A percentile compares a stretch with the other conserved stretches of the same genome.
These are phyloP conservation scores for Anastatus disparis DNA, from an alignment of 1,140 invertebrate species.

Conservation along the genomic window DNA sequence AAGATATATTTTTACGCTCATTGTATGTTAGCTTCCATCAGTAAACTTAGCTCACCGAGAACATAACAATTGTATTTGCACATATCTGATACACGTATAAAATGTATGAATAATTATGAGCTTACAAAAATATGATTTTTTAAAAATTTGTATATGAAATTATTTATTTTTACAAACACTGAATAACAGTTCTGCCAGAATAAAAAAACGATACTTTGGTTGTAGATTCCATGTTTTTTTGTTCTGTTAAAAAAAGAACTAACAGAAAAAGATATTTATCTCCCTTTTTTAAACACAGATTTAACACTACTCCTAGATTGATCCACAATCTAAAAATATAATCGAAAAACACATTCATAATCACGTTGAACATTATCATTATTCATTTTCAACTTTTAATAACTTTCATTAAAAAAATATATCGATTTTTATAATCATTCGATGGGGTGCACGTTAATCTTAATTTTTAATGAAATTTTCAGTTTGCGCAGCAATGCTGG, in stretches of 20 bases:
- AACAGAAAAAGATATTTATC: neutral
- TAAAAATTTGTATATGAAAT: neutral
- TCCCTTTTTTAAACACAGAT: neutral
- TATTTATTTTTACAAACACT: neutral
- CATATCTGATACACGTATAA: slow-evolving; percentile 15
- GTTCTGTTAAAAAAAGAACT: neutral
- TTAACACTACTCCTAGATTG: neutral
- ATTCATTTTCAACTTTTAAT: no score
- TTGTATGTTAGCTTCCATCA: neutral
- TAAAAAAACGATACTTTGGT: neutral
- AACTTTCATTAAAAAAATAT: no score
- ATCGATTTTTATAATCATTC: no score
- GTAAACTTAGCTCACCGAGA: neutral
- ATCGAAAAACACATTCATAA: neutral
- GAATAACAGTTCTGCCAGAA: neutral
- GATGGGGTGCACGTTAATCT: slow-evolving; percentile 24
- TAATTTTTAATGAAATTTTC: slow-evolving; percentile 72
- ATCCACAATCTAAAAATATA: slow-evolving; percentile 28
- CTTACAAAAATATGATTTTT: slow-evolving; percentile 39
- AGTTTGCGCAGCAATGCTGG: slow-evolving; percentile 80
- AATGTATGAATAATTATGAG: slow-evolving; percentile 22
- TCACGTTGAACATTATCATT: no score
- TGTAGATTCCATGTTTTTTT: neutral
- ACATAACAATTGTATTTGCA: slow-evolving; percentile 23
- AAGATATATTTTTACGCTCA: slow-evolving; percentile 25